These are phyloP conservation scores for Hippocampus mohnikei DNA, from an alignment of 2,113 vertebrate species.

Conservation along the genomic window DNA sequence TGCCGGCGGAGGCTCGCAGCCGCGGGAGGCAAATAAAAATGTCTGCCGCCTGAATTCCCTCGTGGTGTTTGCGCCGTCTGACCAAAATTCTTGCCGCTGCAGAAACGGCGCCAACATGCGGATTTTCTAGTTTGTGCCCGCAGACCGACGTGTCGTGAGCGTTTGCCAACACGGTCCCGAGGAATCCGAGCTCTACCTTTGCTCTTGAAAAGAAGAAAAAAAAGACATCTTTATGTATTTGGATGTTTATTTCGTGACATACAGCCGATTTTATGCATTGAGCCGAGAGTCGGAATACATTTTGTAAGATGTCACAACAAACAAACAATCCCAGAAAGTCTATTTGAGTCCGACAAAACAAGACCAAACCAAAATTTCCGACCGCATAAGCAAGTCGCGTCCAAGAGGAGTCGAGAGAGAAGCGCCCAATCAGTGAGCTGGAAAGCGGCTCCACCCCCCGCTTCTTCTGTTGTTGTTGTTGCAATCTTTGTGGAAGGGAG, in stretches of 20 bases:
- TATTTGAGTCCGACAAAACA: no score
- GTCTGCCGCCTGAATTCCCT: slow-evolving; percentile 1
- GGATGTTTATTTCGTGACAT: no score
- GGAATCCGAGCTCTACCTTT: slow-evolving; percentile 12
- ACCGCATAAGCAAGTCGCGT: not conserved
- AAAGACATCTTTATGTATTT: no score
- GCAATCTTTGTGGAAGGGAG: not conserved
- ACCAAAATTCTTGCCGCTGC: slow-evolving; percentile 59
- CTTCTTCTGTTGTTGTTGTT: not conserved
- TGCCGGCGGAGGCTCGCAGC: not conserved
- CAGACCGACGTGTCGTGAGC: slow-evolving; percentile 30
- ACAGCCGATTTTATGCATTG: no score
- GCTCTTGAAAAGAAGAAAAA: not conserved
- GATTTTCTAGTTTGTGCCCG: slow-evolving; percentile 51
- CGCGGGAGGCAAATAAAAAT: slow-evolving; percentile 5
- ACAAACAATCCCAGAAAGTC: no score
- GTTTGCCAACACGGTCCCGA: slow-evolving; percentile 27
- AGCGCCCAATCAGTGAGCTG: not conserved
- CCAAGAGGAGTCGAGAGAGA: not conserved
- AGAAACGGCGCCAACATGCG: slow-evolving; percentile 60
- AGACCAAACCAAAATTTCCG: no score
- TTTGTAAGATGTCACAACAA: no score
- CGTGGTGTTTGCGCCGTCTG: slow-evolving; percentile 22
- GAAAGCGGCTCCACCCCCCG: not conserved
- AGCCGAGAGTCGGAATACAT: no score